Conservation (phyloP, 1,140 invertebrate genomes). For the Paralvinella palmiformis region DNA sequence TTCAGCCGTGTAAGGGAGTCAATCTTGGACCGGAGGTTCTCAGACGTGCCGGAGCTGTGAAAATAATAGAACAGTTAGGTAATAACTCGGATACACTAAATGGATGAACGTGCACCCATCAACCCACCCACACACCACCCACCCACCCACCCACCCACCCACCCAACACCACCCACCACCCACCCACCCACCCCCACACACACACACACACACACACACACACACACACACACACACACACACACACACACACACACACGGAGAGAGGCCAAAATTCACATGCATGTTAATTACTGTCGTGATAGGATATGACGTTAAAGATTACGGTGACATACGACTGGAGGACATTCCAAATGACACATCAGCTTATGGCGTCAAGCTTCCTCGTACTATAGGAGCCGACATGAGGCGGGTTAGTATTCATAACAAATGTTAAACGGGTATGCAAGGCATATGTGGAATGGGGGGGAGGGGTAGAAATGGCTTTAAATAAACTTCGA, state of each 20-base stretch:
- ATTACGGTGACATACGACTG: slow-evolving; percentile 7
- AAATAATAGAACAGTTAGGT: too few relatives aligned
- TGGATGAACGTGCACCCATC: too few relatives aligned
- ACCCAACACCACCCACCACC: too few relatives aligned
- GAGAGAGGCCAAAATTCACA: background rate
- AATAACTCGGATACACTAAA: too few relatives aligned
- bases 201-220: background rate
- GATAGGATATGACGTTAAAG: slow-evolving; percentile 5
- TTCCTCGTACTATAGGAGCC: slow-evolving; percentile 8
- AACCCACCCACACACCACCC: too few relatives aligned
- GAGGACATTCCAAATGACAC: background rate
- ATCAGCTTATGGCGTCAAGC: slow-evolving; percentile 3
- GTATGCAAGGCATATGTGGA: background rate
- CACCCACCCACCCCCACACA: background rate
- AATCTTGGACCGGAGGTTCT: too few relatives aligned
- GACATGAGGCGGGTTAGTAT: background rate
- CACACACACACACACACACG: background rate
- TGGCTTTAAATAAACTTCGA: background rate
- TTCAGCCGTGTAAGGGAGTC: too few relatives aligned
- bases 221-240: background rate
- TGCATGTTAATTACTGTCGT: too few relatives aligned
- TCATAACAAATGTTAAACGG: too few relatives aligned
- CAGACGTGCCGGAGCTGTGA: too few relatives aligned
- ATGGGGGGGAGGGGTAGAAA: background rate
- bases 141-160: too few relatives aligned